A percentile compares a stretch with the other conserved stretches of the same genome.
These are phyloP conservation scores for Euwallacea fornicatus DNA, from an alignment of 1,140 invertebrate species.

Conservation along the genomic window DNA sequence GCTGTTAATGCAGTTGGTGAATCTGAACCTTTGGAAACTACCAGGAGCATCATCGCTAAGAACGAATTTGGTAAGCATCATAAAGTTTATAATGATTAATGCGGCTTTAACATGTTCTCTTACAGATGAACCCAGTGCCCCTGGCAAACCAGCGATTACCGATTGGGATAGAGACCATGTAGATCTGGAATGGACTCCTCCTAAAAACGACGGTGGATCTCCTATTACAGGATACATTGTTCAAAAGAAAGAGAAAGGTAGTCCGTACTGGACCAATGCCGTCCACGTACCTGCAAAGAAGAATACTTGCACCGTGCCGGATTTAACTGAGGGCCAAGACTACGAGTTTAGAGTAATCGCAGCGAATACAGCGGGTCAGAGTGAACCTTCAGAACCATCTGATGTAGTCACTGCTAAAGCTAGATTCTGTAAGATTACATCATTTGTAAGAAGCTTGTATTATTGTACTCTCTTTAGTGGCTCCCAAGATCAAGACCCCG, in stretches of 20 bases:
- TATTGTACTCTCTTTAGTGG: constrained; percentile 60
- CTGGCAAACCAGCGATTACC: constrained; percentile 83
- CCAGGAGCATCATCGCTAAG: constrained; percentile 86
- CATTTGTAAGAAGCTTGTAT: not conserved
- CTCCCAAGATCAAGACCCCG: constrained; percentile 91
- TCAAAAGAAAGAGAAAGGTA: constrained; percentile 94
- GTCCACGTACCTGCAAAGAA: constrained; percentile 79
- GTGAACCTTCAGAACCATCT: constrained; percentile 92
- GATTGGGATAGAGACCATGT: constrained; percentile 95
- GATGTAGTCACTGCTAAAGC: constrained; percentile 85
- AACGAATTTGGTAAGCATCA: constrained; percentile 75
- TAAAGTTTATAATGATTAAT: not conserved
- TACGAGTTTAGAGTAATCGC: constrained; percentile 97
- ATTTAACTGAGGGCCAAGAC: constrained; percentile 89
- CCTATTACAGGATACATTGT: constrained; percentile 92
- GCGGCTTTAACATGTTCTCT: constrained; percentile 9
- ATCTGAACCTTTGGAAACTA: constrained; percentile 86
- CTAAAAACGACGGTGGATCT: constrained; percentile 86
- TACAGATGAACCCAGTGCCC: constrained; percentile 85
- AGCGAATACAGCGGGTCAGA: constrained; percentile 92
- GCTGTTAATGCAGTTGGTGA: constrained; percentile 95
- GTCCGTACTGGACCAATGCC: constrained; percentile 87
- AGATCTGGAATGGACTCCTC: constrained; percentile 85
- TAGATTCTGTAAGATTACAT: constrained; percentile 66
- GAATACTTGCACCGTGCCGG: constrained; percentile 77